Evolutionary conservation across 1,140 invertebrate species (phyloP).

Genomic region (Pantala flavescens): DNA sequence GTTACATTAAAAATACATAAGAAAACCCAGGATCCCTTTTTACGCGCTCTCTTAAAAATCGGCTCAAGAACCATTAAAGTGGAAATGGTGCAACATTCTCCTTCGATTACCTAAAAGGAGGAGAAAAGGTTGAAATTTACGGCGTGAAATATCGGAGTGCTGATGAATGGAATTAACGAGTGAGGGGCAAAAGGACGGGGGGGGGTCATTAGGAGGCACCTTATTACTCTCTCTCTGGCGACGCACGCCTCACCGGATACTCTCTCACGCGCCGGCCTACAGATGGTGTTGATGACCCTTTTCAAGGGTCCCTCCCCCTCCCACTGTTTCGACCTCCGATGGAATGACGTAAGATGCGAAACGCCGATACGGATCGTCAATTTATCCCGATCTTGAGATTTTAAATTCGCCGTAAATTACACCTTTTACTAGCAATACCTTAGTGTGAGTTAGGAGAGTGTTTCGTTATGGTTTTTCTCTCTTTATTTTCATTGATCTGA

Average conservation of each 20-base stretch:
- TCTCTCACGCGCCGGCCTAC: neutral
- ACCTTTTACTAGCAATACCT: no score
- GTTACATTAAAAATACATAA: no score
- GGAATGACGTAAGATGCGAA: no score
- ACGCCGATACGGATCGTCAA: no score
- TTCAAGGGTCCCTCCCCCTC: neutral
- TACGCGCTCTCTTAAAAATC: no score
- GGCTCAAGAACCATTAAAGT: no score
- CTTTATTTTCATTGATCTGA: no score
- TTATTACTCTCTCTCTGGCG: neutral
- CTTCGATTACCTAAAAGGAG: neutral
- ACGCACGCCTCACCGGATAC: neutral
- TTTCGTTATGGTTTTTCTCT: no score
- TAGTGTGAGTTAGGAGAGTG: no score
- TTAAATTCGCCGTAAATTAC: no score
- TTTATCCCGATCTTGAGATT: no score
- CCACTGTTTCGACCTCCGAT: neutral
- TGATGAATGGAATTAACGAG: conserved; percentile 6
- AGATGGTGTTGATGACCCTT: conserved; percentile 5
- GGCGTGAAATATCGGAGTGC: neutral
- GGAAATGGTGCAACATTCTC: neutral
- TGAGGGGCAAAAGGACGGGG: neutral
- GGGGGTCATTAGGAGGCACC: neutral
- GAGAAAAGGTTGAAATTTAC: conserved; percentile 5
- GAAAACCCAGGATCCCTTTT: no score